These are phyloP conservation scores for Malurus elegans DNA, from an alignment of 2,113 vertebrate genomes.

Conservation along the genomic window DNA sequence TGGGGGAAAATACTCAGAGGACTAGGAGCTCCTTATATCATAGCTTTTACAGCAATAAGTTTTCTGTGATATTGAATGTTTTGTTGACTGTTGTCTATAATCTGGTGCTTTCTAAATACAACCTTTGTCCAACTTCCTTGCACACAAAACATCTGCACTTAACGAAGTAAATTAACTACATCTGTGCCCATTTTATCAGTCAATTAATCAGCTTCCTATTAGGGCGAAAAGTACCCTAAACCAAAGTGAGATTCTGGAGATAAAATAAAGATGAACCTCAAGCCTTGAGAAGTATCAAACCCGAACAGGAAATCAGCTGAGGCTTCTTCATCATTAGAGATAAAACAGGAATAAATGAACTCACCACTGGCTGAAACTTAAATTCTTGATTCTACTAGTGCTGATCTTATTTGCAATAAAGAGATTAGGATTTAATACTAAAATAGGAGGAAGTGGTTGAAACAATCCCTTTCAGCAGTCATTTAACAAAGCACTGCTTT, in stretches of 20 bases:
- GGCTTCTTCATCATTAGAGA: background rate
- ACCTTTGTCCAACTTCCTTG: background rate
- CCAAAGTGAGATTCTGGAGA: background rate
- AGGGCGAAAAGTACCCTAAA: background rate
- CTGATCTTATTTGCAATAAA: background rate
- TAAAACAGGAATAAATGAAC: background rate
- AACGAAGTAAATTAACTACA: background rate
- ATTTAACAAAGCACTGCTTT: background rate
- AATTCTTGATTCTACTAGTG: background rate
- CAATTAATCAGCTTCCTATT: background rate
- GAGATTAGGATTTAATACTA: background rate
- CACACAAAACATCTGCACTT: background rate
- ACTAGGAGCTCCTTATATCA: background rate
- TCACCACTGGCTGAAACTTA: background rate
- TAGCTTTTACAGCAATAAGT: background rate
- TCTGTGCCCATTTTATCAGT: background rate
- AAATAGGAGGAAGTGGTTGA: background rate
- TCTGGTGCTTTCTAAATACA: background rate
- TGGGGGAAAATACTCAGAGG: background rate
- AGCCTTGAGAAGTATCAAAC: background rate
- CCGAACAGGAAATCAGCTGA: background rate
- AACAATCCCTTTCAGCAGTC: background rate
- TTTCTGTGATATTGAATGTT: background rate
- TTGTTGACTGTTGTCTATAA: background rate
- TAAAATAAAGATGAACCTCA: background rate